phyloP scores from a whole-genome alignment of 2,113 vertebrate genomes.

The Stegostoma tigrinum region DNA sequence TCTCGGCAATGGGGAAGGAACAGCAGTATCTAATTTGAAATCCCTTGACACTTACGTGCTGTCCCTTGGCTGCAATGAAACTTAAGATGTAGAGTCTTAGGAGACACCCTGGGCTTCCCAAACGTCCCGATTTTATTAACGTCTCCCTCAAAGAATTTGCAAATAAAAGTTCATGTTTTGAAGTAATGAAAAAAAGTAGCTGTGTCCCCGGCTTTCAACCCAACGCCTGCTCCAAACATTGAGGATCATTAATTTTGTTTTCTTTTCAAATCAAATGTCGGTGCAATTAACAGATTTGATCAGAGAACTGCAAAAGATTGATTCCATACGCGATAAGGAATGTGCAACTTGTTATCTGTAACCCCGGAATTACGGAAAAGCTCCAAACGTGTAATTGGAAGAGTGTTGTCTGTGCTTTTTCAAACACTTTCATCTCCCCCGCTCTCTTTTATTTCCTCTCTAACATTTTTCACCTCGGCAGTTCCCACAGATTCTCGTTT shows the following conservation, averaged over 20 bases:
- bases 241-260: conserved; percentile 65
- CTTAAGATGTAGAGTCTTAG: conserved; percentile 41
- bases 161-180: conserved; percentile 47
- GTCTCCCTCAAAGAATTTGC: conserved; percentile 45
- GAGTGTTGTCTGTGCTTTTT: conserved; percentile 54
- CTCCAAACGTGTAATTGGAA: conserved; percentile 74
- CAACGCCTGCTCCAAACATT: conserved; percentile 43
- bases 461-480: neutral
- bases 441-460: neutral
- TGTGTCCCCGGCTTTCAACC: conserved; percentile 46
- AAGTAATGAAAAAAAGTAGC: conserved; percentile 44
- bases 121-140: conserved; percentile 40
- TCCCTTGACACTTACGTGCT: neutral
- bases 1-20: neutral
- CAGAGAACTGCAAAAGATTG: conserved; percentile 60
- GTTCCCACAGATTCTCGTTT: conserved; percentile 4
- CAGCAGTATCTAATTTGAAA: conserved; percentile 32
- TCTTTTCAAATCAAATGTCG: conserved; percentile 64
- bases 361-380: conserved; percentile 65
- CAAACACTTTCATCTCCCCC: conserved; percentile 67
- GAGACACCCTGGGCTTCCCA: conserved; percentile 42
- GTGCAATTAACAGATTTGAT: conserved; percentile 67
- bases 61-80: conserved; percentile 44
- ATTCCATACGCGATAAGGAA: conserved; percentile 71
- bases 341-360: conserved; percentile 62